Evolutionary conservation across 2,888 invertebrate genomes (phyloP), one percentile per base, ranked within the genome.

Genomic region (Macrosiphum euphorbiae): DNA sequence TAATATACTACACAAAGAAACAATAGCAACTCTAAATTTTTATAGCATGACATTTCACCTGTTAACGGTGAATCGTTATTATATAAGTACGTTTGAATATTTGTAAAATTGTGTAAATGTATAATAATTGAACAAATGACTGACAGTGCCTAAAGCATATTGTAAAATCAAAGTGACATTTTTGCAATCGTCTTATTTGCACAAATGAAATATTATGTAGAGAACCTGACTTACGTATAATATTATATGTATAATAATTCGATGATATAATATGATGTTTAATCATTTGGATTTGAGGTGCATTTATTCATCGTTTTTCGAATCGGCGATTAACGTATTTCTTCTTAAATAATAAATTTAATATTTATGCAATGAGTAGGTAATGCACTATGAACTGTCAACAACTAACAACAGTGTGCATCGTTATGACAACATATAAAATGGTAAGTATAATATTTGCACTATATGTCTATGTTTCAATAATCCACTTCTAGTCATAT

Each of bases 381-480:
- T 8, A 35, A 78, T 78, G 35, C 16, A 20, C 20, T 78, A 35
- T 78, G 55, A 20, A 7, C 0, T 86, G 88, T 52, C 88, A 52
- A 88, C 88, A 88, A 52, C 20, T 88, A 50, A 88, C 52, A 52
- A 88, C 50, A 20, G 24, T 52, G 50, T 88, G 35, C 20, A 20
- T 88, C 20, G 52, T 52, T n/a, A n/a, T 88, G 52, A 52, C 52
- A n/a, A 88, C 88, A 35, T 50, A 11, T n/a, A n/a, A 88, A 88
- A 88, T 88, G n/a, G 88, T 88, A 88, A 88, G 88, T 52, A 88
- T 35, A 52, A 86, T 78, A 78, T 35, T 35, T 35, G n/a, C 7
- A 20, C 3, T 7, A n/a, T n/a, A n/a, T n/a, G n/a, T n/a, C n/a
- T n/a, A 7, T 8, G 7, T 35, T 78, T 7, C 78, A 78, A 20